Base-by-base conservation (phyloP, 1,140 invertebrate genomes). In the Cydia splendana region DNA sequence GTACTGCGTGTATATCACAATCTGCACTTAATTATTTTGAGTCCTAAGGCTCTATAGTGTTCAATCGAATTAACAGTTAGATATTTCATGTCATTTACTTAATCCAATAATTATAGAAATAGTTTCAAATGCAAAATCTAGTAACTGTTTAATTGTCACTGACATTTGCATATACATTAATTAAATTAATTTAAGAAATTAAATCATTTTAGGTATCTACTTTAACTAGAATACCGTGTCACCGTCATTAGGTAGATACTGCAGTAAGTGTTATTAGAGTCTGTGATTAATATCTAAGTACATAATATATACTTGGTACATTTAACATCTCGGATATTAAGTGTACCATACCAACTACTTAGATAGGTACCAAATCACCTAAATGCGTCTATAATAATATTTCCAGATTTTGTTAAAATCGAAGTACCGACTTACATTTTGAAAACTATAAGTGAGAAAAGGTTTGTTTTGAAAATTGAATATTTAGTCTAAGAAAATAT, bases 1-100 rank as follows among this genome's bases (percentile, higher is more conserved):
- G 45, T 48, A 48, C 45, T 62, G 20, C 51, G 57, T 24, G 57
- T 62, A 62, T 62, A 62, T 62, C 20, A 62, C 57, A 62, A 24
- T 62, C 20, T 24, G n/a, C 18, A 24, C 57, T 62, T 24, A 24
- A 62, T 62, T 62, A 62, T 62, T 62, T 62, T 62, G 15, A 62
- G 18, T 62, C 57, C 57, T 62, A 62, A 62, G 20, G 20, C 20
- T 24, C 6, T 62, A 62, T 62, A 53, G 5, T 7, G n/a, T 18
- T 18, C 6, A 62, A 62, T 24, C 4, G 9, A 24, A 62, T 62
- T 7, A 62, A 62, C 10, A 24, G 7, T 18, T 18, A 15, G 12
- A 51, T 4, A 18, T 53, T 53, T 53, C 6, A 53, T 7, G 12
- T 53, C n/a, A n/a, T 53, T 53, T 48, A 48, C 45, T 13, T 53